phyloP scores from a whole-genome alignment of 2,888 invertebrate genomes.

The Netelia inedita region DNA sequence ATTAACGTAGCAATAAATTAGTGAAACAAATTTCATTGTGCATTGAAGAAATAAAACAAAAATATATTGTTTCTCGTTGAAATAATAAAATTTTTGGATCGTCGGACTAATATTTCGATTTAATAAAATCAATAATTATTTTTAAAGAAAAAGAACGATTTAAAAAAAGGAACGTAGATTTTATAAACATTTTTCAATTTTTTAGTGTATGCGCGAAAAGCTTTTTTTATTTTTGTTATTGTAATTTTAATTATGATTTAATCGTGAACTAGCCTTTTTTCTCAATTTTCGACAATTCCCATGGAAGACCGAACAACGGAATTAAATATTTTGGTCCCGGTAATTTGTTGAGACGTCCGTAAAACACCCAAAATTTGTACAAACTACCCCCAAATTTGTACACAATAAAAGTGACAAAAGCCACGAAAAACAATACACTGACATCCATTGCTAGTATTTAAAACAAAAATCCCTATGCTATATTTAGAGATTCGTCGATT shows the following conservation, averaged over 20 bases:
- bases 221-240: not conserved
- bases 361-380: slow-evolving; percentile 49
- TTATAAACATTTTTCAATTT: no score
- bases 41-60: no score
- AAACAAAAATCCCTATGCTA: not conserved
- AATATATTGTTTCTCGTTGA: no score
- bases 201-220: no score
- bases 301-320: slow-evolving; percentile 71
- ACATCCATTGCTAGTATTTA: slow-evolving; percentile 6
- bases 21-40: no score
- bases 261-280: slow-evolving; percentile 67
- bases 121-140: no score
- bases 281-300: slow-evolving; percentile 49
- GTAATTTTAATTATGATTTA: not conserved
- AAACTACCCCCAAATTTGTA: slow-evolving; percentile 13
- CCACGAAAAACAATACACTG: not conserved
- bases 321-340: slow-evolving; percentile 69
- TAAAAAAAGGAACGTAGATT: no score
- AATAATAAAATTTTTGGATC: no score
- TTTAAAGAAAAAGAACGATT: no score
- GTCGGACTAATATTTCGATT: no score
- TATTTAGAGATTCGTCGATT: not conserved
- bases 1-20: no score
- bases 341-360: slow-evolving; percentile 66
- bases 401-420: slow-evolving; percentile 1